phyloP scores from a whole-genome alignment of 2,797 vertebrate genomes.

The Oreochromis mossambicus region DNA sequence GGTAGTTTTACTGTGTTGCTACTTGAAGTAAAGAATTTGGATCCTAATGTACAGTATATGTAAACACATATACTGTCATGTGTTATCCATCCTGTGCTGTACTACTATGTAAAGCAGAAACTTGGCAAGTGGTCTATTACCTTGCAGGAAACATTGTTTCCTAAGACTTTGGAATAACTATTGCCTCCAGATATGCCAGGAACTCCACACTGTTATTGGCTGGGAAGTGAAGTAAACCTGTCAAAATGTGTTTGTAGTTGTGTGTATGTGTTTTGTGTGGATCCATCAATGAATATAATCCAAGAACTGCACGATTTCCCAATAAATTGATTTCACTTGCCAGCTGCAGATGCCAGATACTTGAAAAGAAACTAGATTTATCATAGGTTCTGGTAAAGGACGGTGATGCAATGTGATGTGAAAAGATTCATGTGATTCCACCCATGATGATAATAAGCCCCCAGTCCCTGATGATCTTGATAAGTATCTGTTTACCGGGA shows the following conservation, averaged over 20 bases:
- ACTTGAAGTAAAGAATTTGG: not conserved
- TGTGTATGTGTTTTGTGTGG: not conserved
- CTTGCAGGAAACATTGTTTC: conserved; percentile 48
- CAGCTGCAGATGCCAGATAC: not conserved
- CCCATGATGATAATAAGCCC: conserved; percentile 11
- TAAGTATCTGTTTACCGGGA: conserved; percentile 51
- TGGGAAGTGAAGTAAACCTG: conserved; percentile 30
- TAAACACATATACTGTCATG: not conserved
- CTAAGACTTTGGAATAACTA: conserved; percentile 24
- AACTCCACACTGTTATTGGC: conserved; percentile 37
- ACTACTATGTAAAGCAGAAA: not conserved
- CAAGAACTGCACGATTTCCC: conserved; percentile 6
- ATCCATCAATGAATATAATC: conserved; percentile 8
- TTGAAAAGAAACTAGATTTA: conserved; percentile 39
- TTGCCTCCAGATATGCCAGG: not conserved
- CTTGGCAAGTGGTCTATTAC: conserved; percentile 7
- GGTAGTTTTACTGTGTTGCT: not conserved
- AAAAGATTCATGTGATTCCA: conserved; percentile 21
- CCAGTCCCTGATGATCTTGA: conserved; percentile 14
- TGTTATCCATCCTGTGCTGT: not conserved
- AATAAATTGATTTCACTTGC: conserved; percentile 1
- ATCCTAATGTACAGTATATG: not conserved
- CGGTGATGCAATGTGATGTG: conserved; percentile 19
- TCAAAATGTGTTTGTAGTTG: conserved; percentile 18
- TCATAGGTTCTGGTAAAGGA: conserved; percentile 37